Base-by-base conservation (phyloP, 1,140 invertebrate genomes). In the Hirudo medicinalis region DNA sequence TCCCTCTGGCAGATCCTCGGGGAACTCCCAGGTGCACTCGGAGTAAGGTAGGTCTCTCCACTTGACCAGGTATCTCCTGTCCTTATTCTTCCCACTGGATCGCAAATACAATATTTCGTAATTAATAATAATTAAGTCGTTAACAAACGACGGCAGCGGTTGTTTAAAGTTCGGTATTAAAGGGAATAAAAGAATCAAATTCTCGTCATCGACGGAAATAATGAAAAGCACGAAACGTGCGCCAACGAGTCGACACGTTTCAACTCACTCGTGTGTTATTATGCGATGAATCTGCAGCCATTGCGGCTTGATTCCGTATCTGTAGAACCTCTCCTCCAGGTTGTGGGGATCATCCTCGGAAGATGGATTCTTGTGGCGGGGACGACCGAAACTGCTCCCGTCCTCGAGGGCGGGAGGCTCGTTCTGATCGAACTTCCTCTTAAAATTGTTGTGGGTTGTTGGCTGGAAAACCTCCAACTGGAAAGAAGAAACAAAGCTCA, bases 41-140 rank as follows among this genome's bases (percentile, higher is more conserved):
- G 96, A 93, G 77, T 98, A 97, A 0, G 89, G 87, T 22, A 97
- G 81, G 78, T 97, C 94, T 27, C 91, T 84, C 94, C 94, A 98
- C 82, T 98, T 98, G 0, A 97, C 91, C 66, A 97, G 84, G 84
- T 93, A 98, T 73, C 90, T 86, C 0, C 72, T 88, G 85, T 29
- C 91, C 91, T 82, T 94, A 90, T 54, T 89, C 83, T 22, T 88
- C 84, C 2, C 87, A 87, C 60, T 90, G 73, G 25, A 72, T 15
- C 29, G 17, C 29, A 63, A 27, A 63, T 63, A 13, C 22, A 36
- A 36, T 36, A 36, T 36, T 36, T 36, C 2, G 2, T 36, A 36
- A 36, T 36, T 36, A 36, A 3, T 36, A 2, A 6, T 36, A 36
- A 6, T 36, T 36, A 36, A 6, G 2, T 36, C 2, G 6, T 36